Percentiles rank a stretch among this genome's conserved stretches.
These are phyloP conservation scores for Eonycteris spelaea DNA, from an alignment of 2,113 vertebrate species.

Conservation along the genomic window DNA sequence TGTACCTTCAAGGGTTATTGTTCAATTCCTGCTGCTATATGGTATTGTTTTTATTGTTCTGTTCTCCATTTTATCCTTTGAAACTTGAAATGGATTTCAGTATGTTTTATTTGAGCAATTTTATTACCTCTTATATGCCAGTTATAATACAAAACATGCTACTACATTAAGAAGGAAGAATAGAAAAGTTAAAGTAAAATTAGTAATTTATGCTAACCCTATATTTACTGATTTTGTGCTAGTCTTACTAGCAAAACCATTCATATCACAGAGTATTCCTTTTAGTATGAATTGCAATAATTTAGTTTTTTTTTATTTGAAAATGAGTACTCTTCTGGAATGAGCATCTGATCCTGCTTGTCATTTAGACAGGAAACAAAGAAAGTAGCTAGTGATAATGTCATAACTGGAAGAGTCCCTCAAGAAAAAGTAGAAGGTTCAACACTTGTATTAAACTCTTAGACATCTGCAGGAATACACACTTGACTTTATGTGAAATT, in stretches of 20 bases:
- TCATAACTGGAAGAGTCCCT: not conserved
- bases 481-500: slow-evolving; percentile 47
- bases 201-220: not conserved
- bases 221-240: not conserved
- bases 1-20: not conserved
- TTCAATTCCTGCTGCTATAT: not conserved
- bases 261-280: not conserved
- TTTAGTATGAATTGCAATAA: not conserved
- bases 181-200: not conserved
- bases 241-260: not conserved
- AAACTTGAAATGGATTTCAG: not conserved
- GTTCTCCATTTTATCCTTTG: not conserved
- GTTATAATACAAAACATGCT: not conserved
- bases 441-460: not conserved
- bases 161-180: not conserved
- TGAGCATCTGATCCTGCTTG: not conserved
- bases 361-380: not conserved
- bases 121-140: not conserved
- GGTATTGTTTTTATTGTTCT: not conserved
- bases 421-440: not conserved
- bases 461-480: not conserved
- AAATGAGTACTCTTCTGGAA: not conserved
- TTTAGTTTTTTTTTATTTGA: slow-evolving; percentile 5
- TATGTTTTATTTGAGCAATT: not conserved
- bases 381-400: not conserved